Conservation (phyloP, 2,113 vertebrate genomes). For the Engystomops pustulosus region DNA sequence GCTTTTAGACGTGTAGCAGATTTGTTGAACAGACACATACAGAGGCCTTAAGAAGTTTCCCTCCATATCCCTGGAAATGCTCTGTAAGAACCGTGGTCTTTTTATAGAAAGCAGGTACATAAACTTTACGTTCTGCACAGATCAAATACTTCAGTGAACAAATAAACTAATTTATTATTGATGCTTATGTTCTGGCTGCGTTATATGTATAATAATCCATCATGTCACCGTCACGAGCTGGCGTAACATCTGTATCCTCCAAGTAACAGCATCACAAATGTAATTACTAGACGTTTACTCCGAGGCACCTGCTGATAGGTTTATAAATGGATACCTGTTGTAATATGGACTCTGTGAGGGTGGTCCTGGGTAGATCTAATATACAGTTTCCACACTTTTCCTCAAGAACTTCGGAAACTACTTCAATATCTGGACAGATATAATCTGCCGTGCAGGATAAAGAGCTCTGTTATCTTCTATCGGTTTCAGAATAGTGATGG, state of each 20-base stretch:
- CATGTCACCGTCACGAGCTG: background rate
- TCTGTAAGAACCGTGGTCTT: background rate
- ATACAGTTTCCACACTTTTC: too few species aligned
- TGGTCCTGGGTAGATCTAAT: background rate
- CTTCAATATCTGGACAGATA: too few species aligned
- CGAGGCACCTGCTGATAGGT: background rate
- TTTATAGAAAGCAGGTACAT: background rate
- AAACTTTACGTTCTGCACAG: background rate
- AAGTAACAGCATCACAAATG: conserved; percentile 1
- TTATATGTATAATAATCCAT: conserved; percentile 25
- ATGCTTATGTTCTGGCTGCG: conserved; percentile 13
- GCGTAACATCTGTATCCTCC: conserved; percentile 1
- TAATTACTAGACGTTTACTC: conserved; percentile 5
- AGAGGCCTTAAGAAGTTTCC: background rate
- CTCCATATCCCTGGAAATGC: background rate
- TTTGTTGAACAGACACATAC: too few species aligned
- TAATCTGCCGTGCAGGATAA: too few species aligned
- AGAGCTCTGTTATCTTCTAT: too few species aligned
- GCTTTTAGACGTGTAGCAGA: too few species aligned
- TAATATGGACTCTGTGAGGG: background rate
- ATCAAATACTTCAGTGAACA: conserved; percentile 3
- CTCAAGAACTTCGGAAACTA: too few species aligned
- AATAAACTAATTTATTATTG: conserved; percentile 29
- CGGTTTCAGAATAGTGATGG: too few species aligned
- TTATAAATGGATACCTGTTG: too few species aligned